A percentile compares a stretch with the other conserved stretches of the same genome.
Evolutionary conservation across 2,888 invertebrate species (phyloP).

Genomic region (Vannuccia rotundouncinata): DNA sequence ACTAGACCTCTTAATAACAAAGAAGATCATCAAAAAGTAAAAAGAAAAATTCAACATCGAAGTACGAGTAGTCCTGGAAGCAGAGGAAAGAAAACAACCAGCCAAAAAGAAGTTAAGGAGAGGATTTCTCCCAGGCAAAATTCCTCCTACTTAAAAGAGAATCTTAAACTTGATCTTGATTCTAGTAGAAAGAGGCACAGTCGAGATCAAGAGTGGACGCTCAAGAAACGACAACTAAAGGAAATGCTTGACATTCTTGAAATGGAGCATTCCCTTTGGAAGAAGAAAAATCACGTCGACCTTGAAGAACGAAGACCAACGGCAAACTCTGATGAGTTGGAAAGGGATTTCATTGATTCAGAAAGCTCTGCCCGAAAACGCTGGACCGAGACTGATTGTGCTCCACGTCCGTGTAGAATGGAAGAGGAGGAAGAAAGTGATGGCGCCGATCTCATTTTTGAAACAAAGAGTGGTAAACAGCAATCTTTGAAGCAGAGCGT

Average conservation of each 20-base stretch:
- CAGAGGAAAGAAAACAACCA: neutral
- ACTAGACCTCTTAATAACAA: neutral
- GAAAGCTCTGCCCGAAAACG: neutral
- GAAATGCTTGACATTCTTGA: conserved; percentile 2
- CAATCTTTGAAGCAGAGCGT: neutral
- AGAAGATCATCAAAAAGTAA: neutral
- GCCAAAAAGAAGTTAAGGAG: too few species aligned
- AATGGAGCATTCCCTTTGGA: neutral
- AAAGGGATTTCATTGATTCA: neutral
- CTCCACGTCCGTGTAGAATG: neutral
- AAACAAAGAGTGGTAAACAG: neutral
- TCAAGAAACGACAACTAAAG: neutral
- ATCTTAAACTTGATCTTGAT: neutral
- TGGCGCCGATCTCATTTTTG: too few species aligned
- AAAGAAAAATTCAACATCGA: neutral
- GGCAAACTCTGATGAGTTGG: neutral
- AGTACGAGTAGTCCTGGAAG: neutral
- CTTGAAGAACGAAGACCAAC: neutral
- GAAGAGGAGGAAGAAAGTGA: neutral
- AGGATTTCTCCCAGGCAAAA: neutral
- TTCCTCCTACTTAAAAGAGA: too few species aligned
- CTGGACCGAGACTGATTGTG: neutral
- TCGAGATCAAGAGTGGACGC: neutral
- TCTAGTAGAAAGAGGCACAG: neutral
- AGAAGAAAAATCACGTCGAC: neutral